These are phyloP conservation scores for Homalodisca vitripennis DNA, from an alignment of 1,140 invertebrate species.

Conservation along the genomic window DNA sequence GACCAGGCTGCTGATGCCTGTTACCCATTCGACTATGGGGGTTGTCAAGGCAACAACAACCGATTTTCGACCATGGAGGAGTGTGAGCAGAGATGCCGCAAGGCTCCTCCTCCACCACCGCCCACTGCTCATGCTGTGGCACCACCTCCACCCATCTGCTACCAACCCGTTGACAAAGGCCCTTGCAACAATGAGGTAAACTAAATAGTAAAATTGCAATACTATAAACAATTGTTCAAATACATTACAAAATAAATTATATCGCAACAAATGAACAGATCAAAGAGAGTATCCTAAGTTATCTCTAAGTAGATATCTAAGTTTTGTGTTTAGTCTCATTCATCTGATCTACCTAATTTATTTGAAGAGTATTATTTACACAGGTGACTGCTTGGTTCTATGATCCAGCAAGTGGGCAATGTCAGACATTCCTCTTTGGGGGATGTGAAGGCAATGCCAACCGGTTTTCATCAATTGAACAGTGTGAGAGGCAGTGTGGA, in stretches of 20 bases:
- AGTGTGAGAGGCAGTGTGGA: slow-evolving; percentile 78
- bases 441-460: slow-evolving; percentile 86
- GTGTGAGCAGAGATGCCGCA: slow-evolving; percentile 50
- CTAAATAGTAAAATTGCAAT: too few relatives aligned
- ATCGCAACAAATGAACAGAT: too few relatives aligned
- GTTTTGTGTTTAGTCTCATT: too few relatives aligned
- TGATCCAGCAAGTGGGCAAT: slow-evolving; percentile 57
- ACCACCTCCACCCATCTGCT: slow-evolving; percentile 34
- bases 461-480: slow-evolving; percentile 73
- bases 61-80: slow-evolving; percentile 51
- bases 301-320: too few relatives aligned
- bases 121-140: not conserved
- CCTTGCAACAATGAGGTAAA: slow-evolving; percentile 62
- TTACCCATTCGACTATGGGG: slow-evolving; percentile 65
- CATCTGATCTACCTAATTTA: too few relatives aligned
- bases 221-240: too few relatives aligned
- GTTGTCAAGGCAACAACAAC: slow-evolving; percentile 71
- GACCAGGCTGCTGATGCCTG: slow-evolving; percentile 64
- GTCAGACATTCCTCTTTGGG: slow-evolving; percentile 72
- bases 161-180: slow-evolving; percentile 58
- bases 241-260: too few relatives aligned
- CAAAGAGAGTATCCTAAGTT: too few relatives aligned
- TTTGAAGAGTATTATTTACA: not conserved
- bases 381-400: slow-evolving; percentile 58
- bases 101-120: slow-evolving; percentile 34